Base-by-base conservation (phyloP, 2,113 vertebrate genomes). In the Argyrosomus japonicus region DNA sequence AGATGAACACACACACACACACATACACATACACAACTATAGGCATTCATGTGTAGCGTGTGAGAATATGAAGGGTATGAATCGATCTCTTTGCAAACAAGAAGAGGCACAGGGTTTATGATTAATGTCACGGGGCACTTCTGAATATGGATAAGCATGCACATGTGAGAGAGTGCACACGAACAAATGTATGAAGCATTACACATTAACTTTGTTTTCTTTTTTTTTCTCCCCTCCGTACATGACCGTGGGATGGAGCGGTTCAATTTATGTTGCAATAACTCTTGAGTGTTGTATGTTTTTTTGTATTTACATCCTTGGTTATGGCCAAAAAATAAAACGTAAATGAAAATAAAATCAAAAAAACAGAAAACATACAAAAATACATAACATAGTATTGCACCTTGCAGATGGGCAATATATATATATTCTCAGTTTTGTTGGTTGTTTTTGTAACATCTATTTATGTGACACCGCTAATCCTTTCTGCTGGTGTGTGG, bases 401-500 rank as follows among this genome's bases (percentile, higher is more conserved):
- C 94, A 95, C 94, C 95, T 94, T 93, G 93, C 92, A 94, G 92
- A 87, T 0, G 94, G 92, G 92, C 93, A 94, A 94, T 88, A 93
- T 84, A 40, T 40, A 81, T 40, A 81, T 91, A 84, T 90, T 92
- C 84, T 95, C 88, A 92, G 89, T 90, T 85, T 92, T 84, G 87
- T 93, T 92, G 84, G 90, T 92, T 88, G 89, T 89, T 87, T 89
- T 87, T 89, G 88, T 94, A 93, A 94, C 81, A 57, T 93, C 88
- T 84, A 57, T 93, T 87, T 84, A 74, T 86, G 90, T 94, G 91
- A 95, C 91, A 92, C 90, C 91, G 87, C 87, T 84, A 40, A 91
- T 95, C 87, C 87, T 87, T 89, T 92, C 94, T 95, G 95, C 95
- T 96, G 95, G 95, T 95, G 95, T 93, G 95, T 94, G 93, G 93